A percentile compares a stretch with the other conserved stretches of the same genome.
These are phyloP conservation scores for Agapostemon virescens DNA, from an alignment of 2,888 invertebrate species.

Conservation along the genomic window DNA sequence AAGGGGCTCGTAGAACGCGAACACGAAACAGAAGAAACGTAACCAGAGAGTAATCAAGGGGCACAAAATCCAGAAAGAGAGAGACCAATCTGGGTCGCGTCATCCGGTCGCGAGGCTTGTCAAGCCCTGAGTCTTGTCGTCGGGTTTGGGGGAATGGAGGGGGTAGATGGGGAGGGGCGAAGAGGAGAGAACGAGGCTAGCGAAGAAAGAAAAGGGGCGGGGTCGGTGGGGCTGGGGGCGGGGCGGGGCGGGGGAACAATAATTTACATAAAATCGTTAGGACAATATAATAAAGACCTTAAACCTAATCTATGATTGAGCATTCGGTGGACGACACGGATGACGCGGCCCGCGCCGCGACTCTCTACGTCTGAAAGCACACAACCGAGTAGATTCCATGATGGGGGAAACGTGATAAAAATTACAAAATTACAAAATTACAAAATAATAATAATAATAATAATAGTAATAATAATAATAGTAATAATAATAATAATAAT, in stretches of 20 bases:
- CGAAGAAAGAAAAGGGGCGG: neutral
- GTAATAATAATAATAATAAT: conserved; percentile 31
- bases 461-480: conserved; percentile 30
- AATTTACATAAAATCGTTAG: conserved; percentile 74
- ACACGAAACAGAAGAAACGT: conserved; percentile 37
- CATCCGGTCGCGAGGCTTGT: conserved; percentile 66
- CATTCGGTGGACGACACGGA: conserved; percentile 73
- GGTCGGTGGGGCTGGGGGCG: too few relatives aligned
- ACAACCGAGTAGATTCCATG: conserved; percentile 45
- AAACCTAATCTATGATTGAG: conserved; percentile 77
- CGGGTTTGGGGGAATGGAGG: conserved; percentile 1
- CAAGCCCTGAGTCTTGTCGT: conserved; percentile 72
- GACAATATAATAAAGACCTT: conserved; percentile 68
- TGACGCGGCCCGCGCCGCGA: conserved; percentile 54
- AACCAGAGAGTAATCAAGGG: conserved; percentile 42
- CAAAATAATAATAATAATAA: conserved; percentile 48
- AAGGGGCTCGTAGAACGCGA: conserved; percentile 24
- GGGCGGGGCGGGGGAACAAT: conserved; percentile 69
- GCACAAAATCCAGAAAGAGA: conserved; percentile 31
- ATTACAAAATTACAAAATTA: conserved; percentile 42
- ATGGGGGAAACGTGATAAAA: conserved; percentile 23
- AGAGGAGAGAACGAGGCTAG: conserved; percentile 43
- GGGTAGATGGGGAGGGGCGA: too few relatives aligned
- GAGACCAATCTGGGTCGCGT: conserved; percentile 61
- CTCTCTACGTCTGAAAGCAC: conserved; percentile 54